Evolutionary conservation across 2,113 vertebrate genomes (phyloP), one percentile per base, ranked within the genome.

Genomic region (Hydrolagus affinis): DNA sequence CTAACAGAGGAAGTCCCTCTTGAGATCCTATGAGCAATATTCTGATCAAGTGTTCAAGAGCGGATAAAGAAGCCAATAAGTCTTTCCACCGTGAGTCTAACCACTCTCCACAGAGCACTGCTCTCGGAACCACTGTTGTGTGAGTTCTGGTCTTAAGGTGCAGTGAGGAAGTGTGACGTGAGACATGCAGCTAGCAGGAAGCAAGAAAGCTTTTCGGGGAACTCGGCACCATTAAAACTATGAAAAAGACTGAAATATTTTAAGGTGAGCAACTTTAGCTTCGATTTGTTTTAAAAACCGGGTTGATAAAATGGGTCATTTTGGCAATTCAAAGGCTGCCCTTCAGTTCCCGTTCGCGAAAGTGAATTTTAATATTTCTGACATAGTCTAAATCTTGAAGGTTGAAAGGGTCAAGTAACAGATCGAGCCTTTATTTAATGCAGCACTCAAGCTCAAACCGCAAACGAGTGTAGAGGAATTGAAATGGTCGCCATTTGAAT

Each of bases 161-260:
- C 83, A 0, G 89, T 89, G 89, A 91, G 93, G 94, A 94, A 94
- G 92, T 89, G 21, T 86, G 87, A 85, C 87, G 91, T 93, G 90
- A 17, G 30, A 92, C 89, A 64, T 90, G 91, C 85, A 15, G 1
- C 44, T 15, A 68, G 77, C 92, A 93, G 94, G 95, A 95, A 95
- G 89, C 56, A 0, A 87, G 88, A 89, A 90, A 89, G 86, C 68
- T 85, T 88, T 89, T 88, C 85, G 90, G 89, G 90, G 92, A 91
- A 89, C 91, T 89, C 88, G 64, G 66, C 60, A 83, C 28, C 30
- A 66, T 83, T 83, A 17, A 83, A 21, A 62, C 62, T 83, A 66
- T 83, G 14, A 83, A 83, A 68, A 10, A 66, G 62, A 17, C 62
- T 74, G 32, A 83, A 83, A 66, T n/a, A 10, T 32, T 83, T 25